Conservation (phyloP, 2,797 vertebrate species). For the Gorsachius magnificus region DNA sequence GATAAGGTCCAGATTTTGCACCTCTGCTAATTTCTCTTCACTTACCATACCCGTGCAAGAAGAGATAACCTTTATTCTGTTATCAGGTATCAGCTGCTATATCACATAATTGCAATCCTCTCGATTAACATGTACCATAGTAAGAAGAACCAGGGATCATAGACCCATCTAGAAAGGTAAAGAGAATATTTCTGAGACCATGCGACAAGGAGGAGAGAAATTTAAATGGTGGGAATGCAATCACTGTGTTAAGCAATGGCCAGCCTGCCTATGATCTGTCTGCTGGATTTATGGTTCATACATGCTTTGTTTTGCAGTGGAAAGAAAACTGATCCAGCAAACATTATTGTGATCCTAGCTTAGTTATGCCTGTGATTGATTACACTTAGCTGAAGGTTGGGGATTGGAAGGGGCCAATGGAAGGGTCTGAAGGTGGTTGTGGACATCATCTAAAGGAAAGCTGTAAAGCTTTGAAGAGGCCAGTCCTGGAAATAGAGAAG, state of each 20-base stretch:
- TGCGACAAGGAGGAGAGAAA: not conserved
- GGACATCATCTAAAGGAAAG: rapidly evolving
- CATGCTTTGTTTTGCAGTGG: not conserved
- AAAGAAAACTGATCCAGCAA: not conserved
- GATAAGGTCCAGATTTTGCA: conserved; percentile 22
- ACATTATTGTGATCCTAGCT: not conserved
- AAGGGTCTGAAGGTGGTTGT: not conserved
- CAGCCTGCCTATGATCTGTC: not conserved
- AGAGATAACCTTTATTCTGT: conserved; percentile 47
- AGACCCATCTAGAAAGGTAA: not conserved
- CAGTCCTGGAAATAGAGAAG: not conserved
- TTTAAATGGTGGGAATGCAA: not conserved
- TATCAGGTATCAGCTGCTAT: not conserved
- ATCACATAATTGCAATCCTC: not conserved
- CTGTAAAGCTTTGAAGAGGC: rapidly evolving
- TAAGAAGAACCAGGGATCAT: not conserved
- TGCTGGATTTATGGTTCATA: not conserved
- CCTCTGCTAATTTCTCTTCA: conserved; percentile 22
- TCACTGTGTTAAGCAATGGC: not conserved
- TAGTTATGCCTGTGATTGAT: not conserved
- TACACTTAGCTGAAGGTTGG: rapidly evolving
- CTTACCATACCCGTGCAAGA: not conserved
- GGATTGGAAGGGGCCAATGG: not conserved
- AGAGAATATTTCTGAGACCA: not conserved
- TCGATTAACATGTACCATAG: not conserved